A percentile compares a stretch with the other conserved stretches of the same genome.
Conservation (phyloP, 2,888 invertebrate genomes). For the Cephus pygmeus region DNA sequence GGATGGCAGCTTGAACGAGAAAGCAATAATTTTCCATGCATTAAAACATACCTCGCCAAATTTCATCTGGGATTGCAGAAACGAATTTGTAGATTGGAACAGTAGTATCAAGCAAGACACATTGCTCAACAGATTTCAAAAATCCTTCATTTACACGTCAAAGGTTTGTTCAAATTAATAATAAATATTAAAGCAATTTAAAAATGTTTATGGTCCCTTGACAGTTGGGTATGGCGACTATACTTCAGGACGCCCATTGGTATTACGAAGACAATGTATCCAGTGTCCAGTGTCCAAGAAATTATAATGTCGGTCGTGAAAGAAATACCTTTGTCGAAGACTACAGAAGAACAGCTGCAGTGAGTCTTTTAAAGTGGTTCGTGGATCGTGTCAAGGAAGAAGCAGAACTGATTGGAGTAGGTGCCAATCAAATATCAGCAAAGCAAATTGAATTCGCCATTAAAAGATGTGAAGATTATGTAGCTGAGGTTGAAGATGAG, state of each 20-base stretch:
- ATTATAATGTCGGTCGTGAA: constrained; percentile 70
- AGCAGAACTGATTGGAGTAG: constrained; percentile 66
- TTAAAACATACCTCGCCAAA: constrained; percentile 17
- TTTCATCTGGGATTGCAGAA: constrained; percentile 21
- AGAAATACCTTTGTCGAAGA: constrained; percentile 75
- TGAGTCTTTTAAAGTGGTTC: constrained; percentile 77
- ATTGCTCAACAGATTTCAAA: constrained; percentile 17
- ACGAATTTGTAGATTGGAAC: constrained; percentile 20
- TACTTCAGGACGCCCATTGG: constrained; percentile 71
- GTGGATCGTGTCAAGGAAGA: constrained; percentile 55
- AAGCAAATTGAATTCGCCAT: constrained; percentile 75
- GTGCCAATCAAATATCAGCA: constrained; percentile 67
- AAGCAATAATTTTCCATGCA: constrained; percentile 10
- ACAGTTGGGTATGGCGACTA: constrained; percentile 18
- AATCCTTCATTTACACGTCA: constrained; percentile 18
- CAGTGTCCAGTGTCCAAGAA: constrained; percentile 76
- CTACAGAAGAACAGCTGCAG: constrained; percentile 80
- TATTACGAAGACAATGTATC: constrained; percentile 70
- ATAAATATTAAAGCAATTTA: neutral
- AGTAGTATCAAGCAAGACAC: constrained; percentile 13
- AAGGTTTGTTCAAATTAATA: constrained; percentile 6
- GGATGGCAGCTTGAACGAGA: constrained; percentile 16
- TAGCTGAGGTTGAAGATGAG: constrained; percentile 71
- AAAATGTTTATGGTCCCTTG: neutral
- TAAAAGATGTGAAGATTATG: constrained; percentile 74